Conservation (phyloP, 2,113 vertebrate species). For the Gallinago jamesoni region DNA sequence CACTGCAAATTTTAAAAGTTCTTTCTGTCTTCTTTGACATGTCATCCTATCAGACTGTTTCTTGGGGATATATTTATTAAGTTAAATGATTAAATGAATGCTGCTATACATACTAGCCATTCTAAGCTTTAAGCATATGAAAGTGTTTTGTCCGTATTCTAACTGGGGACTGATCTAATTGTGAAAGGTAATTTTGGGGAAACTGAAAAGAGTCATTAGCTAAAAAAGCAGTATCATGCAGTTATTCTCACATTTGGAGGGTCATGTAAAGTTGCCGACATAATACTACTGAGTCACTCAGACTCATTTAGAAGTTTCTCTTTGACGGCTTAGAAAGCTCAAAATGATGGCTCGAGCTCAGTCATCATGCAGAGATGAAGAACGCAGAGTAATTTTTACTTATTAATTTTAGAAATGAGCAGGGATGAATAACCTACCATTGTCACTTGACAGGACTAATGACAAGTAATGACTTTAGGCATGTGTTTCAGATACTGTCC, state of each 20-base stretch:
- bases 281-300: not conserved
- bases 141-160: not conserved
- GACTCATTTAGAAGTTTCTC: not conserved
- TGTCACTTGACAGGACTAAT: not conserved
- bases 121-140: conserved; percentile 11
- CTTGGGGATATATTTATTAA: conserved; percentile 52
- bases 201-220: not conserved
- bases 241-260: not conserved
- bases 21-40: conserved; percentile 28
- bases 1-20: conserved; percentile 42
- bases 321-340: not conserved
- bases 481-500: not conserved
- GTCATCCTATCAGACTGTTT: conserved; percentile 31
- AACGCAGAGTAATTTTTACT: not conserved
- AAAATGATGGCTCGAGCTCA: not conserved
- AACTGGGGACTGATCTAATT: not conserved
- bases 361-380: not conserved
- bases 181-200: not conserved
- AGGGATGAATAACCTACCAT: not conserved
- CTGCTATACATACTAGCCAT: not conserved
- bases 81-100: conserved; percentile 57
- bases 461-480: not conserved
- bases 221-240: not conserved
- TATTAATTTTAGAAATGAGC: not conserved
- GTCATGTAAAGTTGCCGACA: not conserved